Evolutionary conservation across 30 jellyfish, hydroid and myxozoan species (phyloP), one percentile per base, ranked within the genome.

Genomic region (Pseudorhiza aurosa): DNA sequence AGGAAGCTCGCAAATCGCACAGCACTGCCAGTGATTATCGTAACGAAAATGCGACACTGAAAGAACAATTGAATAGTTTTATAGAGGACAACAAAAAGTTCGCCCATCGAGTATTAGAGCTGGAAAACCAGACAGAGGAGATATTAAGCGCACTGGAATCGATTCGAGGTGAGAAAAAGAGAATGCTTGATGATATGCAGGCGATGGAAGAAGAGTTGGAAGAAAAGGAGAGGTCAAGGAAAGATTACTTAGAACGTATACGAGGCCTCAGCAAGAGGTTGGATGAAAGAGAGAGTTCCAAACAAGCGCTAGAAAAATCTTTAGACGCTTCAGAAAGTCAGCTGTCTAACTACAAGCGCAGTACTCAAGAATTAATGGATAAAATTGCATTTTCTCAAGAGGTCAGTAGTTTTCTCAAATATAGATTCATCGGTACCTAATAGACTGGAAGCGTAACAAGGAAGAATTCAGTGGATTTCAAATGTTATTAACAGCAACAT

Each of bases 41-140:
- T 18, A 60, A 53, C 10, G 97, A 80, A 55, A 77, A 88, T 40
- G 68, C 40, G 33, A 64, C 83, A 12, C 64, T 90, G 60, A 77
- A 82, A 36, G 83, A 73, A 12, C 96, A 90, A 30, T 32, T 90
- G 73, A 82, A 90, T 55, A 51, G 85, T 33, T 56, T 90, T 58
- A 90, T 90, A 0, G 95, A 82, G 27, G 97, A 90, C 57, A 90
- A 90, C 81, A 83, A 83, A 49, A 82, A 71, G 40, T 85, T 90
- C 42, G 97, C 97, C 7, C 91, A 90, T 30, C 86, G 97, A 8
- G 87, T 90, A 1, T 31, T 90, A 22, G 92, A 82, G 42, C 30
- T 84, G 63, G 97, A 90, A 60, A 62, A 90, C 29, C 82, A 77
- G 31, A 58, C 87, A 11, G 97, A 88, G 12, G 89, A 80, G 68